Evolutionary conservation across 2,888 invertebrate genomes (phyloP).

Genomic region (Drosophila pseudotakahashii): DNA sequence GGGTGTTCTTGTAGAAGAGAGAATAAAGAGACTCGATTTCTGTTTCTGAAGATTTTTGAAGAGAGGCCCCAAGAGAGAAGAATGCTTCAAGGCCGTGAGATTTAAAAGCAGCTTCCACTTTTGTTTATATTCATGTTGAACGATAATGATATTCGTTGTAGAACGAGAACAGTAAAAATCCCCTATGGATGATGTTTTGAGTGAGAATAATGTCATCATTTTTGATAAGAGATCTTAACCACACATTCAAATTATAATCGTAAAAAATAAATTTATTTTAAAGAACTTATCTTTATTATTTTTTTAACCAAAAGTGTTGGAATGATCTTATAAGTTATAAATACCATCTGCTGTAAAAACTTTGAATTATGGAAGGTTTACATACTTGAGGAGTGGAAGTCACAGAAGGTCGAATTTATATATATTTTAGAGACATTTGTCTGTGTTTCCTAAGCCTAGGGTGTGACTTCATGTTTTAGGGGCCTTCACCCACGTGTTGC

Average conservation of each 20-base stretch:
- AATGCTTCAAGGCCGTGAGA: slow-evolving; percentile 61
- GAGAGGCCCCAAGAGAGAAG: slow-evolving; percentile 18
- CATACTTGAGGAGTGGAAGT: no score
- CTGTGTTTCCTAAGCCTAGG: slow-evolving; percentile 11
- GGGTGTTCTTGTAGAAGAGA: slow-evolving; percentile 26
- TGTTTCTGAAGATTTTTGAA: background rate
- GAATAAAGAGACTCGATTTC: background rate
- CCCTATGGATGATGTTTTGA: slow-evolving; percentile 1
- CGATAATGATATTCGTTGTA: slow-evolving; percentile 55
- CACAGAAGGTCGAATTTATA: no score
- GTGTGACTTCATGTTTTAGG: slow-evolving; percentile 25
- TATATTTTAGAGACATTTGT: background rate
- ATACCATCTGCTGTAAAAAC: no score
- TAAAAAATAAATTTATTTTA: no score
- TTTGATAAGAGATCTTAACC: background rate
- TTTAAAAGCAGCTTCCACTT: slow-evolving; percentile 59
- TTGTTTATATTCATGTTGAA: slow-evolving; percentile 67
- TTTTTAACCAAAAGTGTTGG: no score
- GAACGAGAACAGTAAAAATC: slow-evolving; percentile 24
- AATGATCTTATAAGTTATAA: no score
- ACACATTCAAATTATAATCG: background rate
- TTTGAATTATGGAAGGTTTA: no score
- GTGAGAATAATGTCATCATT: background rate
- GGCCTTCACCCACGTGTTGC: slow-evolving; percentile 34
- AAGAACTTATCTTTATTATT: no score